phyloP scores from a whole-genome alignment of 2,113 vertebrate species.

The Narcine bancroftii region DNA sequence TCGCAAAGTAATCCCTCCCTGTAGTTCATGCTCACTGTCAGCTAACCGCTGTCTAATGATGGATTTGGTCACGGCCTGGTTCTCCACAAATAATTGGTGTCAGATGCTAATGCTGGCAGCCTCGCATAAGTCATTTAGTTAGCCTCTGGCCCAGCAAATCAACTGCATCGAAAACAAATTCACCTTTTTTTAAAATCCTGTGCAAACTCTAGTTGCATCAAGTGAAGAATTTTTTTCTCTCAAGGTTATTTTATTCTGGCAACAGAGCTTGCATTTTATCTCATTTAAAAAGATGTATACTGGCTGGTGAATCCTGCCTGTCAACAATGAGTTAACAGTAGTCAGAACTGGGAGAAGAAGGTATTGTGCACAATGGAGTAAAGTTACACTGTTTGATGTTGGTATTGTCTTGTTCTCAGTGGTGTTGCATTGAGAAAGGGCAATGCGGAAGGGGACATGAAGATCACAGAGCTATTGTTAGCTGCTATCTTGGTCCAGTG shows the following conservation, averaged over 20 bases:
- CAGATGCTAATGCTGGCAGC: slow-evolving; percentile 25
- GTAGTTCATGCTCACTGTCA: background rate
- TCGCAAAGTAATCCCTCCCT: background rate
- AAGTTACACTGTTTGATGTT: background rate
- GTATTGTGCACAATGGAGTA: background rate
- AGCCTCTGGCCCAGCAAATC: slow-evolving; percentile 24
- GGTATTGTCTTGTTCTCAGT: background rate
- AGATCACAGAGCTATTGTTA: background rate
- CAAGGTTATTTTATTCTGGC: background rate
- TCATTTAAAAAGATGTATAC: background rate
- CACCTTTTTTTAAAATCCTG: background rate
- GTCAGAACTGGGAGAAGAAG: background rate
- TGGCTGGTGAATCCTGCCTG: background rate
- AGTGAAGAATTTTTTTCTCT: background rate
- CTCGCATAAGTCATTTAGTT: slow-evolving; percentile 34
- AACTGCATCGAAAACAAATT: background rate
- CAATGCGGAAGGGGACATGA: background rate
- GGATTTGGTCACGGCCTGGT: slow-evolving; percentile 20
- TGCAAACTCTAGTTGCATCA: background rate
- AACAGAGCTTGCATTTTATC: background rate
- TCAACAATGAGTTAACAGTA: background rate
- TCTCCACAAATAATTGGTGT: slow-evolving; percentile 35
- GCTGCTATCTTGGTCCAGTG: background rate
- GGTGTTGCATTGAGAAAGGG: background rate
- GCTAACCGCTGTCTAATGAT: slow-evolving; percentile 15